Percentiles rank a stretch among this genome's conserved stretches.
Conservation (phyloP, 2,113 vertebrate species). For the Chloropsis cyanopogon region DNA sequence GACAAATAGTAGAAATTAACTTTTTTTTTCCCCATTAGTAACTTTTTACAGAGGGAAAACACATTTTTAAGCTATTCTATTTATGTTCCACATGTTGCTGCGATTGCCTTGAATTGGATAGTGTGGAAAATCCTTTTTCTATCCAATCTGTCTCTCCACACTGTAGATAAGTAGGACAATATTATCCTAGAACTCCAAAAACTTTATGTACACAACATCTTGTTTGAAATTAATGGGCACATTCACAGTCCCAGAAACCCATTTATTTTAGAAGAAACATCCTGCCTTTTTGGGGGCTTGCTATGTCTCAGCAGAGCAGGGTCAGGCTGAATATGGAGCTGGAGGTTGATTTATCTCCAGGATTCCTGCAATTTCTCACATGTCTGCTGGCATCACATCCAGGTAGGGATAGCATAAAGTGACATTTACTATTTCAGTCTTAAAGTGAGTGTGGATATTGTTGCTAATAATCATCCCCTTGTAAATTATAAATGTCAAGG, state of each 20-base stretch:
- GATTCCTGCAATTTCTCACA: conserved; percentile 25
- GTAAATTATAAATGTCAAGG: conserved; percentile 71
- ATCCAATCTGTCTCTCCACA: neutral
- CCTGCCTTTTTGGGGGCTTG: conserved; percentile 18
- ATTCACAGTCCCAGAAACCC: conserved; percentile 53
- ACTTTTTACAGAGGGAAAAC: conserved; percentile 67
- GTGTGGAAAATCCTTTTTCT: conserved; percentile 65
- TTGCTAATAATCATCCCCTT: conserved; percentile 60
- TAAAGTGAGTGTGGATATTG: conserved; percentile 47
- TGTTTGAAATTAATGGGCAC: conserved; percentile 57
- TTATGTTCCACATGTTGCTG: conserved; percentile 68
- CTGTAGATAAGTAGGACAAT: neutral
- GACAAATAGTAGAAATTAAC: conserved; percentile 5
- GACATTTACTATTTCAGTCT: conserved; percentile 43
- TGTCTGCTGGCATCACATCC: conserved; percentile 36
- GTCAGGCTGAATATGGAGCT: neutral
- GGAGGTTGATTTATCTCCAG: conserved; percentile 16
- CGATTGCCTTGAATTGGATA: conserved; percentile 64
- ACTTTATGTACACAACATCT: conserved; percentile 33
- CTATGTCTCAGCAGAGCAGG: neutral
- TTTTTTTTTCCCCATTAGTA: conserved; percentile 1
- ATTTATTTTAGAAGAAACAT: conserved; percentile 23
- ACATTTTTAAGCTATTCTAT: conserved; percentile 70
- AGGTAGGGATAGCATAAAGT: conserved; percentile 12
- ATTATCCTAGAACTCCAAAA: conserved; percentile 36